These are phyloP conservation scores for Hymenochirus boettgeri DNA, from an alignment of 2,113 vertebrate genomes.

Conservation along the genomic window DNA sequence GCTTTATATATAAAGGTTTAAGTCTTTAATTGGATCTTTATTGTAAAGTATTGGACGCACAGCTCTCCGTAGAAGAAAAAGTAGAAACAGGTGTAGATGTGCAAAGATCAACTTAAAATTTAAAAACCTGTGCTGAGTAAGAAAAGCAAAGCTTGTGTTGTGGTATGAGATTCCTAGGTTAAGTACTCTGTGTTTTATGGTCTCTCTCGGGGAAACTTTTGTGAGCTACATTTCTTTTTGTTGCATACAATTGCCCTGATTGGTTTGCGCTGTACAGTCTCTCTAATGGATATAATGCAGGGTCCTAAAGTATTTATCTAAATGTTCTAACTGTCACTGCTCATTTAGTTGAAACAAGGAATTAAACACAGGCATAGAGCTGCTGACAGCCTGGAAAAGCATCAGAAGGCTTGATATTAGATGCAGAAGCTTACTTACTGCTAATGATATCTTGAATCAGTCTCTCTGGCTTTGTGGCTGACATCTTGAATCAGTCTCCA, in stretches of 20 bases:
- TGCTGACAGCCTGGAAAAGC: slow-evolving; percentile 45
- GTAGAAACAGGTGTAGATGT: not conserved
- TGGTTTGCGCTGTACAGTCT: slow-evolving; percentile 7
- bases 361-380: slow-evolving; percentile 53
- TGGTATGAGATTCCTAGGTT: slow-evolving; percentile 7
- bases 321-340: slow-evolving; percentile 41
- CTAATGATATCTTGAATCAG: slow-evolving; percentile 40
- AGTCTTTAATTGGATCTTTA: too few species aligned
- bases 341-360: slow-evolving; percentile 44
- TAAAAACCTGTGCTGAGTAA: slow-evolving; percentile 8
- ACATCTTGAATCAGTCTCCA: slow-evolving; percentile 32
- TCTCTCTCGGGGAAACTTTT: not conserved
- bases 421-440: slow-evolving; percentile 34
- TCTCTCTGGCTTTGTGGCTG: slow-evolving; percentile 37
- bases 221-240: not conserved
- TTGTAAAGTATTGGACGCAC: too few species aligned
- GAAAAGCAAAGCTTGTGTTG: not conserved
- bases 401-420: slow-evolving; percentile 35
- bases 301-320: slow-evolving; percentile 42
- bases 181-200: slow-evolving; percentile 28
- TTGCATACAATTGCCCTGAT: slow-evolving; percentile 9
- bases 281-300: slow-evolving; percentile 36
- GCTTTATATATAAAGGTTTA: too few species aligned
- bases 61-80: too few species aligned
- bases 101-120: not conserved